Conservation (phyloP, 2,797 vertebrate genomes). For the Gadopsis marmoratus region DNA sequence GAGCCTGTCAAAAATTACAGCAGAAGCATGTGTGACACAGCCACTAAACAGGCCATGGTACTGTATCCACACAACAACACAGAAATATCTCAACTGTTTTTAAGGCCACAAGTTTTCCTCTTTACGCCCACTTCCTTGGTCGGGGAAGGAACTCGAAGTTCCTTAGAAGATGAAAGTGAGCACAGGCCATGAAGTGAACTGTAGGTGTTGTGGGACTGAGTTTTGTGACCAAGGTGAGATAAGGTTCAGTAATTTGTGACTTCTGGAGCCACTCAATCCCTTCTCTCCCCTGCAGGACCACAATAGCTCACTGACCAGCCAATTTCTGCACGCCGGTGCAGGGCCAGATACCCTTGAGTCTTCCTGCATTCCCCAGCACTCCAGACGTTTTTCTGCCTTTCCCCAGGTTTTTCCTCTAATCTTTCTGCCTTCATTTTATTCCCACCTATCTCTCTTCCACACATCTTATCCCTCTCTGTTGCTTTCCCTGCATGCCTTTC, state of each 20-base stretch:
- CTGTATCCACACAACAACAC: not conserved
- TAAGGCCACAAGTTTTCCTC: constrained; percentile 40
- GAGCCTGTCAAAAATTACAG: constrained; percentile 35
- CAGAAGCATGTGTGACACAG: constrained; percentile 5
- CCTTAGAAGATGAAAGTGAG: constrained; percentile 37
- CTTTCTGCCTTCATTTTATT: constrained; percentile 42
- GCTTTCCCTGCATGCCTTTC: constrained; percentile 40
- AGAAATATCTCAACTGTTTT: constrained; percentile 7
- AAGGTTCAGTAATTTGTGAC: constrained; percentile 41
- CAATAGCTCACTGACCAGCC: constrained; percentile 53
- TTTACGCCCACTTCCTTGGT: constrained; percentile 1
- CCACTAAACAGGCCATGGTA: not conserved
- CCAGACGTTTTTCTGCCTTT: constrained; percentile 10
- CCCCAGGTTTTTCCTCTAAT: constrained; percentile 39
- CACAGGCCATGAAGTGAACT: constrained; percentile 22
- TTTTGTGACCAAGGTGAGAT: constrained; percentile 54
- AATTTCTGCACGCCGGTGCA: constrained; percentile 45
- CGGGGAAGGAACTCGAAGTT: constrained; percentile 31
- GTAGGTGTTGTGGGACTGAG: constrained; percentile 35
- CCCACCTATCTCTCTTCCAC: constrained; percentile 48
- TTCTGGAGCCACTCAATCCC: constrained; percentile 50
- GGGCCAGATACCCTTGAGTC: constrained; percentile 39
- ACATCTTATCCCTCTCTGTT: constrained; percentile 43
- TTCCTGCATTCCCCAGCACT: constrained; percentile 24
- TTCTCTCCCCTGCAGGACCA: constrained; percentile 40